Base-by-base conservation (phyloP, 2,113 vertebrate genomes). In the Conger conger region DNA sequence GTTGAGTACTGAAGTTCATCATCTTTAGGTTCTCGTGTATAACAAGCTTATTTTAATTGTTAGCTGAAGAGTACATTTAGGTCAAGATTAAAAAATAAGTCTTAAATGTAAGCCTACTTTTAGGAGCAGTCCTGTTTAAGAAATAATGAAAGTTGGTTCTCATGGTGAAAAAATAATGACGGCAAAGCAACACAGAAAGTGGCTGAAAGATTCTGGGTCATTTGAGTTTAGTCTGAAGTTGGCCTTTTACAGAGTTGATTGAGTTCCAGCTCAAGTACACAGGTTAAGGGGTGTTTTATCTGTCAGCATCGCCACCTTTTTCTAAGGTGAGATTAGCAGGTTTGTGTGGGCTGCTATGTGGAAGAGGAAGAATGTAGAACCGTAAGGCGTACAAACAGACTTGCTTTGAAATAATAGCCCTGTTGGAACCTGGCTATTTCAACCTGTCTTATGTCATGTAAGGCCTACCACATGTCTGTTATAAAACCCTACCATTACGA, bases 171-270 rank as follows among this genome's bases (percentile, higher is more conserved):
- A 50, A 50, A 11, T 0, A 7, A 16, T 36, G 20, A 6, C 77
- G 17, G 77, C 37, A 79, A 36, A 79, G 77, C 8, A 38, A 33
- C 35, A 79, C 30, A 11, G 33, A 35, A 38, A 36, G 20, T 27
- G 8, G 27, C 57, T 27, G 57, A 6, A 8, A 63, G 20, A 63
- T 23, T 63, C 57, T 3, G 13, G 27, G 38, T 80, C 45, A 73
- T 73, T 13, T 8, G 40, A 81, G 79, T 81, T 81, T 81, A 81
- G 23, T 80, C 79, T 45, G 42, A 80, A 45, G 45, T 81, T 13
- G 27, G 20, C 35, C 76, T 36, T 77, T 78, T 78, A 17, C 36
- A 36, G 0, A 76, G 35, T 78, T 2, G 36, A 33, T 30, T 35
- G 13, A 13, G 13, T 81, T 23, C 40, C 40, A 38, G 20, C 68